A percentile compares a stretch with the other conserved stretches of the same genome.
Evolutionary conservation across 2,113 vertebrate species (phyloP).

Genomic region (Sylvicapra grimmia): DNA sequence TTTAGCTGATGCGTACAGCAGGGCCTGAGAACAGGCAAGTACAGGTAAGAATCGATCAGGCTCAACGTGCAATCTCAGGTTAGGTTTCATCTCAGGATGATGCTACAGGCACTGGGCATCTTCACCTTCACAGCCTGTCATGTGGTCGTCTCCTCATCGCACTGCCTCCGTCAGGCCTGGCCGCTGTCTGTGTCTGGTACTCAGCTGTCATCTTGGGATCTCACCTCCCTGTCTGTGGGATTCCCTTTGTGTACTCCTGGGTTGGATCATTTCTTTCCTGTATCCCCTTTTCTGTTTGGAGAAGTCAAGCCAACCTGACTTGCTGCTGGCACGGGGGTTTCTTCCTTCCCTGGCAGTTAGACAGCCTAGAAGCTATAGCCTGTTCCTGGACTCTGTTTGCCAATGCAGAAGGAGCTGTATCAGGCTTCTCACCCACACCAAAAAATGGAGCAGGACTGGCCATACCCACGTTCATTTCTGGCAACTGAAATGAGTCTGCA

Average conservation of each 20-base stretch:
- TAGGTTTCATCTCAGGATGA: neutral
- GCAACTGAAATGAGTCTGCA: neutral
- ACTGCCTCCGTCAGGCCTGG: neutral
- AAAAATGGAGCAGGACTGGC: neutral
- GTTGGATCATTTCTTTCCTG: neutral
- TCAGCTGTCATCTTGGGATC: neutral
- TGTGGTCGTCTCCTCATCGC: fast-evolving
- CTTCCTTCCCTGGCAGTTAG: neutral
- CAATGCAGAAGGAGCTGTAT: neutral
- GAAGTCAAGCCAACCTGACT: neutral
- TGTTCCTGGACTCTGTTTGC: neutral
- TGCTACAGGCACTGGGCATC: neutral
- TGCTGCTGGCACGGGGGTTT: neutral
- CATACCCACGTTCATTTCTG: neutral
- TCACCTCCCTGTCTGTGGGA: neutral
- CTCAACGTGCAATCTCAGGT: neutral
- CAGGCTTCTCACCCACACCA: neutral
- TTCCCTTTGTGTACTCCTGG: neutral
- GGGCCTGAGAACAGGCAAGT: neutral
- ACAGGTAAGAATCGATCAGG: neutral
- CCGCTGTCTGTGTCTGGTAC: neutral
- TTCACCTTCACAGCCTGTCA: neutral
- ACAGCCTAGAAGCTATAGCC: neutral
- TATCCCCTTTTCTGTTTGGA: neutral
- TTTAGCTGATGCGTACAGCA: neutral